These are phyloP conservation scores for Cerastis rubricosa DNA, from an alignment of 2,888 invertebrate genomes.

Conservation along the genomic window DNA sequence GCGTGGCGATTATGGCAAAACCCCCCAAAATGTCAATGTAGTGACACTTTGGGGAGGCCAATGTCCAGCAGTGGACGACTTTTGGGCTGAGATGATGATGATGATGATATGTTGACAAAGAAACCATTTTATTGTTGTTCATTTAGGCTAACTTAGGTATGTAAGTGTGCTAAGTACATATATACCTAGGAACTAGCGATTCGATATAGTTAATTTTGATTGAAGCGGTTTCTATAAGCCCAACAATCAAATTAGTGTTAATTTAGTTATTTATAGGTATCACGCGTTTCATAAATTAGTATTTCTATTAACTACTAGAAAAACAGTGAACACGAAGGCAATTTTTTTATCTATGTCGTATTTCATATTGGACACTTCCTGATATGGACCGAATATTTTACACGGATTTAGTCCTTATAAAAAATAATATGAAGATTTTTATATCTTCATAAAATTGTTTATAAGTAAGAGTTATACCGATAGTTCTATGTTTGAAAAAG, in stretches of 20 bases:
- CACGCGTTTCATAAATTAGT: neutral
- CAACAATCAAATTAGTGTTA: constrained; percentile 23
- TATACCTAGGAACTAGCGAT: constrained; percentile 1
- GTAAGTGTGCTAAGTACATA: neutral
- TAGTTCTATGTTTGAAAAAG: neutral
- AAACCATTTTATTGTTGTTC: constrained; percentile 33
- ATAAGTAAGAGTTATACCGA: neutral
- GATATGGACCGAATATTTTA: neutral
- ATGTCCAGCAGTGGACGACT: no score
- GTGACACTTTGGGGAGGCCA: no score
- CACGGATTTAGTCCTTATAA: neutral
- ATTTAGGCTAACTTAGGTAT: neutral
- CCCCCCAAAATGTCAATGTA: no score
- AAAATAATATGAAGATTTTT: neutral
- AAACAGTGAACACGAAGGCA: neutral
- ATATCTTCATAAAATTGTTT: neutral
- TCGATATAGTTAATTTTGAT: constrained; percentile 19
- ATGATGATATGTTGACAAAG: neutral
- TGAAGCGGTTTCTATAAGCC: constrained; percentile 4
- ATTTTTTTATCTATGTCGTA: neutral
- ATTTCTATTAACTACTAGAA: constrained; percentile 6
- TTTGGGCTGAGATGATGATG: no score
- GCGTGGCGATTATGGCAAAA: no score
- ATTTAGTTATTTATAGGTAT: constrained; percentile 17
- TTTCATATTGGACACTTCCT: constrained; percentile 11